A percentile compares a stretch with the other conserved stretches of the same genome.
Evolutionary conservation across 2,797 vertebrate genomes (phyloP).

Genomic region (Neopelma chrysocephalum): DNA sequence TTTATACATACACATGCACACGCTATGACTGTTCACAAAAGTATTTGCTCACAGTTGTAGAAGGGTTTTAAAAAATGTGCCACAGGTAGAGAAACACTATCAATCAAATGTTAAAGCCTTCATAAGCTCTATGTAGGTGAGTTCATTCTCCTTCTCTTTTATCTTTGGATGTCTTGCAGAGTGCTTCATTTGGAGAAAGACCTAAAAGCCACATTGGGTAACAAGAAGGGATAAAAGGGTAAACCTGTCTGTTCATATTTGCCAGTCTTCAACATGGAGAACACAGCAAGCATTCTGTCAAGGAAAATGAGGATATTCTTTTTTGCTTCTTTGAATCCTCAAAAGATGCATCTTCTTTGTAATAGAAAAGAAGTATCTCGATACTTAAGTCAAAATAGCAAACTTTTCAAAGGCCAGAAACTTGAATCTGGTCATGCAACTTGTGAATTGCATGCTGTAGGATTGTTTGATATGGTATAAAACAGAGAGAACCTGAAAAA

Average conservation of each 20-base stretch:
- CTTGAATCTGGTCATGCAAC: conserved; percentile 41
- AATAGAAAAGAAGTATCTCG: conserved; percentile 70
- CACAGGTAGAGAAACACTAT: conserved; percentile 55
- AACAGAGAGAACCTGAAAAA: conserved; percentile 54
- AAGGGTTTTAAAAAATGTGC: conserved; percentile 46
- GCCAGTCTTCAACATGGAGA: conserved; percentile 65
- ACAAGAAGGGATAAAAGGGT: conserved; percentile 74
- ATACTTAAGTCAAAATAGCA: conserved; percentile 74
- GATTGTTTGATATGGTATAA: conserved; percentile 64
- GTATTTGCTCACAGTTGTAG: conserved; percentile 36
- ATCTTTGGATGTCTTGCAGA: conserved; percentile 63
- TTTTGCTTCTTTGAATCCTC: conserved; percentile 73
- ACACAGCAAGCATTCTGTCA: conserved; percentile 72
- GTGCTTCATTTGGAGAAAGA: conserved; percentile 71
- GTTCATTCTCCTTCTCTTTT: conserved; percentile 61
- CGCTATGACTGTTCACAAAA: background rate
- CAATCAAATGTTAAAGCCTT: conserved; percentile 60
- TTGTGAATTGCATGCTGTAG: conserved; percentile 16
- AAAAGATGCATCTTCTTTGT: conserved; percentile 73
- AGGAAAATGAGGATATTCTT: conserved; percentile 75
- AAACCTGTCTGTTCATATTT: conserved; percentile 69
- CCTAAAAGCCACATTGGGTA: conserved; percentile 70
- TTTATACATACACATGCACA: background rate
- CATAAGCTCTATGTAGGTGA: conserved; percentile 30
- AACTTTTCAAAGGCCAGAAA: conserved; percentile 75